Conservation (phyloP, 2,888 invertebrate species). For the Oxycera nigricornis region DNA sequence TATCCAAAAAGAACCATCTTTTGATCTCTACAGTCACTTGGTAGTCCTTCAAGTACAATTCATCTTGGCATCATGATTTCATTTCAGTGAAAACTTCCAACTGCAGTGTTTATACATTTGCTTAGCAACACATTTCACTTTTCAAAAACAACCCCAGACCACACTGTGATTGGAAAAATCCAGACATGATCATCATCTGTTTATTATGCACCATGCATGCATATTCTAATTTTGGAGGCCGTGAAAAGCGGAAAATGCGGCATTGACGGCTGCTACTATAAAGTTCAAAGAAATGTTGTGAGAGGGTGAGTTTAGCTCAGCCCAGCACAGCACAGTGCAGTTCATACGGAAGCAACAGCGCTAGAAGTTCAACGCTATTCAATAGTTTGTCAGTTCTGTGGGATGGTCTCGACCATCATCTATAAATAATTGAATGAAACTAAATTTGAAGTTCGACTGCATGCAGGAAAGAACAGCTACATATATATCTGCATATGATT, state of each 20-base stretch:
- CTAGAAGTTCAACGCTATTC: conserved; percentile 23
- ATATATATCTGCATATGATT: no score
- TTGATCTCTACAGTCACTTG: no score
- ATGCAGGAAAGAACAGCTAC: no score
- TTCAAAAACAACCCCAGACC: neutral
- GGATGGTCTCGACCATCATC: conserved; percentile 4
- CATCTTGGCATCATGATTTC: no score
- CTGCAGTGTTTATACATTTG: neutral
- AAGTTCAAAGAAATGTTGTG: conserved; percentile 9
- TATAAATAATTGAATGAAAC: neutral
- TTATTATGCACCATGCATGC: neutral
- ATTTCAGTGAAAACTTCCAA: no score
- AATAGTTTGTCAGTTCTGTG: neutral
- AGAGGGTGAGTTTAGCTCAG: conserved; percentile 24
- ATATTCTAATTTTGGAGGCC: neutral
- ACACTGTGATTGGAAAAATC: neutral
- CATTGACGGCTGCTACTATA: neutral
- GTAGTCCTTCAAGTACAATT: no score
- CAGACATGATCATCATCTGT: neutral
- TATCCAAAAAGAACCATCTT: no score
- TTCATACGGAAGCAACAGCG: neutral
- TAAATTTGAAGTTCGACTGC: neutral
- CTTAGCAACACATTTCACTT: conserved; percentile 4
- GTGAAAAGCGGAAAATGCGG: neutral
- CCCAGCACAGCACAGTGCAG: neutral